Evolutionary conservation across 2,888 invertebrate genomes (phyloP).

Genomic region (Argyresthia albistria): DNA sequence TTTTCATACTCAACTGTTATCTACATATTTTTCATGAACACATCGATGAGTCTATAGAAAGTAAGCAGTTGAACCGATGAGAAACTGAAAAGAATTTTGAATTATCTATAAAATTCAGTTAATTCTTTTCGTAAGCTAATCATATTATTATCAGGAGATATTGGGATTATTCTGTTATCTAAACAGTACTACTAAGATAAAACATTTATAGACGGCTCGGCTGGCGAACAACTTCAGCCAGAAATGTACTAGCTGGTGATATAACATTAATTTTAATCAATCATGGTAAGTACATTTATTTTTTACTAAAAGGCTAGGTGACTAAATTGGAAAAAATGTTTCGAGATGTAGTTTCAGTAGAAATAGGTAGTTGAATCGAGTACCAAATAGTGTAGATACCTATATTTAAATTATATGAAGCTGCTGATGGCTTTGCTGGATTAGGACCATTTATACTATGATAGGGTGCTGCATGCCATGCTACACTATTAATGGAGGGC

Average conservation of each 20-base stretch:
- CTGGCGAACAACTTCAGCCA: background rate
- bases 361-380: too few species aligned
- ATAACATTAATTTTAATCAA: background rate
- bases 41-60: too few species aligned
- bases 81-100: conserved; percentile 8
- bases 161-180: conserved; percentile 1
- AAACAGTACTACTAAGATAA: background rate
- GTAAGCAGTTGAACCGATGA: conserved; percentile 16
- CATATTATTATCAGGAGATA: background rate
- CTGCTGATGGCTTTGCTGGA: too few species aligned
- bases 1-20: background rate
- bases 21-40: too few species aligned
- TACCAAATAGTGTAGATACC: too few species aligned
- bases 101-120: background rate
- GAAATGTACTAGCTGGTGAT: background rate
- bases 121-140: background rate
- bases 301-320: too few species aligned
- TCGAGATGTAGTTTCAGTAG: too few species aligned
- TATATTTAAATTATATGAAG: too few species aligned
- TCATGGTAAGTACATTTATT: background rate
- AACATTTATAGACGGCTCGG: background rate
- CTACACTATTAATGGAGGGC: too few species aligned
- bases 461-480: too few species aligned
- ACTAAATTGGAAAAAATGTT: too few species aligned
- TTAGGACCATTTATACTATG: too few species aligned